phyloP scores from a whole-genome alignment of 2,797 vertebrate species.

The Chelmon rostratus region DNA sequence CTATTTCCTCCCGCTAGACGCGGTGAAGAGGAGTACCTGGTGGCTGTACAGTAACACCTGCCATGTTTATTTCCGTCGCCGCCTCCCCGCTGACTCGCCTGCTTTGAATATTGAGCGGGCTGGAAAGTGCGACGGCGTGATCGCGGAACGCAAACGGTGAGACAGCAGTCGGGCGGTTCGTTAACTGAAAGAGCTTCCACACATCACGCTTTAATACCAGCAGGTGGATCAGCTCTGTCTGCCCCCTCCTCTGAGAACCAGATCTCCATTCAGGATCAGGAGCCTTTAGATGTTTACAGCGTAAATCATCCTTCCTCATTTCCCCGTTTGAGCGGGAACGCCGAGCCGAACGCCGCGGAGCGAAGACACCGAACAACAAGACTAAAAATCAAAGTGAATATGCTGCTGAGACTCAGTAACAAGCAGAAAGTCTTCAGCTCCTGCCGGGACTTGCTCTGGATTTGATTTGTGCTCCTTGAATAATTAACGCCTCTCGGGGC shows the following conservation, averaged over 20 bases:
- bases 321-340: background rate
- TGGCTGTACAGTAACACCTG: slow-evolving; percentile 43
- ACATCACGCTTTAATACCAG: background rate
- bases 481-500: slow-evolving; percentile 62
- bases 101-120: slow-evolving; percentile 8
- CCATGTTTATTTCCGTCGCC: slow-evolving; percentile 41
- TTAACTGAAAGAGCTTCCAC: background rate
- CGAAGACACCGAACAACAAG: background rate
- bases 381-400: slow-evolving; percentile 35
- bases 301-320: background rate
- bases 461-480: slow-evolving; percentile 67
- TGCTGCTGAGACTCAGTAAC: slow-evolving; percentile 36
- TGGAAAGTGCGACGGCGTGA: background rate
- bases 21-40: background rate
- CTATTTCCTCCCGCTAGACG: slow-evolving; percentile 8
- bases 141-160: slow-evolving; percentile 2
- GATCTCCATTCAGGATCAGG: background rate
- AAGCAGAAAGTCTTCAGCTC: slow-evolving; percentile 36
- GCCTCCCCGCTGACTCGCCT: slow-evolving; percentile 29
- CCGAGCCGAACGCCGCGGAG: slow-evolving; percentile 5
- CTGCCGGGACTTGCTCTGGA: slow-evolving; percentile 23
- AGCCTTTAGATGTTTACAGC: background rate
- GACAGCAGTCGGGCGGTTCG: background rate
- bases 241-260: background rate
- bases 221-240: background rate